A percentile compares a stretch with the other conserved stretches of the same genome.
Evolutionary conservation across 2,797 vertebrate genomes (phyloP).

Genomic region (Labeo calbasu): DNA sequence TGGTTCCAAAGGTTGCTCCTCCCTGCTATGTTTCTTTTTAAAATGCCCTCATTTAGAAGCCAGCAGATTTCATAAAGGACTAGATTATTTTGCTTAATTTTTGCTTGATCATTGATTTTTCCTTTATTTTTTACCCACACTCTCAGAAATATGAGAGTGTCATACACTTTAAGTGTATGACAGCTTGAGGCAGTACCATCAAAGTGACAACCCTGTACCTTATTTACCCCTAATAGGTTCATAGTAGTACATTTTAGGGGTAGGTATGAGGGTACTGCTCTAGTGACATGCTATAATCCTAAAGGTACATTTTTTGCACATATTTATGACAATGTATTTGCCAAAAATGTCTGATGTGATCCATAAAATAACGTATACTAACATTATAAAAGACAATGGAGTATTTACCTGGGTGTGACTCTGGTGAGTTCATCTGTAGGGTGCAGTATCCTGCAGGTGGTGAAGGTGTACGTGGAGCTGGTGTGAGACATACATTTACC

Average conservation of each 20-base stretch:
- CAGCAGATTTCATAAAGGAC: background rate
- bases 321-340: background rate
- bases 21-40: background rate
- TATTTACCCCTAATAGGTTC: background rate
- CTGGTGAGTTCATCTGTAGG: constrained; percentile 94
- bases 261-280: background rate
- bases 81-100: background rate
- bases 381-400: background rate
- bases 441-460: constrained; percentile 97
- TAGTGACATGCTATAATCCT: background rate
- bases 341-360: background rate
- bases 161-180: background rate
- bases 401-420: constrained; percentile 78
- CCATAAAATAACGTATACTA: background rate
- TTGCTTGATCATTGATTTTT: too few species aligned
- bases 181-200: background rate
- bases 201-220: background rate
- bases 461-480: constrained; percentile 97
- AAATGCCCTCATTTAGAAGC: background rate
- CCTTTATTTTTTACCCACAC: too few species aligned
- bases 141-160: too few species aligned
- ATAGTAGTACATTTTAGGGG: background rate
- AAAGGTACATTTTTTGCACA: background rate
- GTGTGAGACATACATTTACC: constrained; percentile 98
- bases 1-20: background rate